Base-by-base conservation (phyloP, 2,888 invertebrate genomes). In the Lithosia quadra region DNA sequence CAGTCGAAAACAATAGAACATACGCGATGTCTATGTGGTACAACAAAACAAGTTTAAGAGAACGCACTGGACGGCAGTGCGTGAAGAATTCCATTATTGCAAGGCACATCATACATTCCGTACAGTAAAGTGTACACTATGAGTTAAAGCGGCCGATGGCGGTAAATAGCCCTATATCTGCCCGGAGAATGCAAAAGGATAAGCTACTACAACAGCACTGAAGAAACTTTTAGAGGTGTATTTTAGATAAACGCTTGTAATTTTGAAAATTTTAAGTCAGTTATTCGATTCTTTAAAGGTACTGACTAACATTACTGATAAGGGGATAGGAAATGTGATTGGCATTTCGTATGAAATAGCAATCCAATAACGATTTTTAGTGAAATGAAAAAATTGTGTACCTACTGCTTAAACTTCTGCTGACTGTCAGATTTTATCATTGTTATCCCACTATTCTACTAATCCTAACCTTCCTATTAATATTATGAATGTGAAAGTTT, bases 141-240 rank as follows among this genome's bases (percentile, higher is more conserved):
- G 82, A 81, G 81, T 81, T 81, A 81, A 81, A 79, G 80, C 72
- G 65, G 65, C 68, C 70, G 60, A 66, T 69, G 73, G 71, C 79
- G 69, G 80, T 76, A 76, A 76, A 79, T 79, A 80, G 78, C 77
- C 77, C 77, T 77, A 82, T 83, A 82, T 82, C 79, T 82, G 79
- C 79, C 74, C 33, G 59, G 70, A 72, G 75, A 82, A 82, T 77
- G 75, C 77, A 70, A 67, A 71, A 74, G 68, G 81, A 81, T 81
- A 81, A 79, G 82, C 78, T 81, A 76, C 80, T 75, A 74, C 66
- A 75, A 73, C 22, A 33, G 53, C 9, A 56, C 72, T 49, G 61
- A 60, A 28, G 71, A 79, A 81, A 21, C 3, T 56, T 2, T 10
- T 75, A 81, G 79, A 80, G 28, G 33, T 28, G 80, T 58, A 56